A percentile compares a stretch with the other conserved stretches of the same genome.
These are phyloP conservation scores for Jaculus jaculus DNA, from an alignment of 2,113 vertebrate species.

Conservation along the genomic window DNA sequence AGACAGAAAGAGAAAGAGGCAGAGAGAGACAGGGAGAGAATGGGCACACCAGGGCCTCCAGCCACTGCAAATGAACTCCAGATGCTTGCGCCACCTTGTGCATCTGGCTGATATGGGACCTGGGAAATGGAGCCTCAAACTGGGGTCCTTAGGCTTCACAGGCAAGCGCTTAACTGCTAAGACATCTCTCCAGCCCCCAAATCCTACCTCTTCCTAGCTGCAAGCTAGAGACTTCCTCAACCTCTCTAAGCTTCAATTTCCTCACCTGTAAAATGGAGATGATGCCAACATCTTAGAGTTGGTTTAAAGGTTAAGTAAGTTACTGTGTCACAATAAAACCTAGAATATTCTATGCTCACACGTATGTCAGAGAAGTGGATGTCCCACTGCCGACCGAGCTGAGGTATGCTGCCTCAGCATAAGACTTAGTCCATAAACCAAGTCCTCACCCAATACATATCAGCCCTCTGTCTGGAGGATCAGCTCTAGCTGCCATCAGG, in stretches of 20 bases:
- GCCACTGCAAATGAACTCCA: too few relatives aligned
- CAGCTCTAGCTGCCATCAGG: not conserved
- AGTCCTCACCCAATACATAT: not conserved
- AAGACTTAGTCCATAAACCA: not conserved
- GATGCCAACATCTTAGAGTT: not conserved
- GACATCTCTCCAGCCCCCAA: too few relatives aligned
- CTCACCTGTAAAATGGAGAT: not conserved
- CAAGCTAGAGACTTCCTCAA: not conserved
- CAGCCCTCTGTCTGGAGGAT: not conserved
- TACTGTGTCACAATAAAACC: not conserved
- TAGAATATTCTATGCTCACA: not conserved
- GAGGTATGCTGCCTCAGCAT: not conserved
- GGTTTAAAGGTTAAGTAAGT: not conserved
- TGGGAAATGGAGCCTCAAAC: too few relatives aligned
- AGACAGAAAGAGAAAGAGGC: too few relatives aligned
- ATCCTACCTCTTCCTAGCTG: not conserved
- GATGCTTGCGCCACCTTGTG: too few relatives aligned
- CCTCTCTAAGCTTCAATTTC: not conserved
- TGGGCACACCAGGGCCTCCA: too few relatives aligned
- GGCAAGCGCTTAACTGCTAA: too few relatives aligned
- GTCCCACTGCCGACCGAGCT: rapidly evolving
- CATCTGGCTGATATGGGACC: too few relatives aligned
- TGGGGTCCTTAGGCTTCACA: too few relatives aligned
- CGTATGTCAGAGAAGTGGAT: too few relatives aligned
- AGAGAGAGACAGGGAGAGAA: too few relatives aligned